These are phyloP conservation scores for Drosophila micromelanica DNA, from an alignment of 1,140 invertebrate genomes.

Conservation along the genomic window DNA sequence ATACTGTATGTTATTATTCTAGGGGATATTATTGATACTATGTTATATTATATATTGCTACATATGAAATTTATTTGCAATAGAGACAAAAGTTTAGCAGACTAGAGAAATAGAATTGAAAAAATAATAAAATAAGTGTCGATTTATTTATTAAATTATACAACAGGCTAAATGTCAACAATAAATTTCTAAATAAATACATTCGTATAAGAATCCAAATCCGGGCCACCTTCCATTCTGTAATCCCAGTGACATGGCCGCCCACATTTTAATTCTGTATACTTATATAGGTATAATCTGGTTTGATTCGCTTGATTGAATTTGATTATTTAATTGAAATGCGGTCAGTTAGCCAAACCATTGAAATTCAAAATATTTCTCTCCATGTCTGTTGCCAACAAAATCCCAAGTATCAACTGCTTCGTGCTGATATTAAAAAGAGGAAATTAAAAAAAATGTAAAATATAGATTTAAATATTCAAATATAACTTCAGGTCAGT, in stretches of 20 bases:
- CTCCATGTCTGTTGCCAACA: constrained; percentile 33
- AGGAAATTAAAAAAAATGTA: constrained; percentile 24
- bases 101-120: too few species aligned
- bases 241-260: neutral
- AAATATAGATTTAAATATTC: constrained; percentile 4
- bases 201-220: too few species aligned
- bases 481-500: neutral
- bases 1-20: too few species aligned
- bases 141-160: too few species aligned
- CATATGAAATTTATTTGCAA: too few species aligned
- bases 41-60: too few species aligned
- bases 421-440: neutral
- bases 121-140: too few species aligned
- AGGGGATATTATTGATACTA: too few species aligned
- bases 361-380: constrained; percentile 38
- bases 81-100: too few species aligned
- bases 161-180: too few species aligned
- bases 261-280: neutral
- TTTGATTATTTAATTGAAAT: constrained; percentile 74
- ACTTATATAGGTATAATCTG: constrained; percentile 40
- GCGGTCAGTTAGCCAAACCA: constrained; percentile 38
- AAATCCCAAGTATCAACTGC: constrained; percentile 42
- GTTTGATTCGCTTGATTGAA: constrained; percentile 65
- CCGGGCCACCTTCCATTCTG: neutral
- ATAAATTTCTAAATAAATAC: too few species aligned